phyloP scores from a whole-genome alignment of 2,888 invertebrate genomes.

The Aleiodes alternator region DNA sequence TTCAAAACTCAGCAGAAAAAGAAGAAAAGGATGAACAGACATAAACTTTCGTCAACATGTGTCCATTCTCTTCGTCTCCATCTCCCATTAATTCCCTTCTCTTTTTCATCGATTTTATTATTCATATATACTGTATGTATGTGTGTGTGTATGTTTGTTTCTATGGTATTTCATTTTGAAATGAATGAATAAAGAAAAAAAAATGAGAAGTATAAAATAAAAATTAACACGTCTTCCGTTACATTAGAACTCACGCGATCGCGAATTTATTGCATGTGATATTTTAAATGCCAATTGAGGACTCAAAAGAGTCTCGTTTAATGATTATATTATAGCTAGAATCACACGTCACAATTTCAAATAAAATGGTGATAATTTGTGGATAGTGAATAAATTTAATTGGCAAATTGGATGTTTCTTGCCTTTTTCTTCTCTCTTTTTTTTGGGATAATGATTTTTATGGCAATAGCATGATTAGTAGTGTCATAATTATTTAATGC shows the following conservation, averaged over 20 bases:
- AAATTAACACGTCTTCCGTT: constrained; percentile 41
- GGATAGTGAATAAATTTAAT: constrained; percentile 29
- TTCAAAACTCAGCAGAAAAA: no score
- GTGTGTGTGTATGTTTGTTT: not conserved
- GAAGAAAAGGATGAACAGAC: constrained; percentile 19
- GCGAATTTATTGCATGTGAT: constrained; percentile 46
- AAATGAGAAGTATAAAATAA: constrained; percentile 13
- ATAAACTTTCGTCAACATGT: constrained; percentile 40
- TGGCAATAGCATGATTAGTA: constrained; percentile 43
- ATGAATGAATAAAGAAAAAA: constrained; percentile 8
- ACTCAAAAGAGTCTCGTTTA: constrained; percentile 41
- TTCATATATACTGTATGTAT: no score
- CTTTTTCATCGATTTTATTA: constrained; percentile 4
- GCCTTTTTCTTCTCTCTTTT: constrained; percentile 5
- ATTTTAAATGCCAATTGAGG: constrained; percentile 42
- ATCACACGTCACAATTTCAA: constrained; percentile 34
- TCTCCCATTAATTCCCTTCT: constrained; percentile 10
- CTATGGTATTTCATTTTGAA: not conserved
- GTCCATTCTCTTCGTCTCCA: constrained; percentile 47
- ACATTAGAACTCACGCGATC: constrained; percentile 43
- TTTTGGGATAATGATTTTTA: constrained; percentile 40
- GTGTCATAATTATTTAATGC: no score
- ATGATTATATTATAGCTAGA: constrained; percentile 45
- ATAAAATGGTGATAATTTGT: constrained; percentile 43
- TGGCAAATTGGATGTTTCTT: constrained; percentile 43